Evolutionary conservation across 2,113 vertebrate genomes (phyloP), one percentile per base, ranked within the genome.

Genomic region (Haliaeetus leucogaster): DNA sequence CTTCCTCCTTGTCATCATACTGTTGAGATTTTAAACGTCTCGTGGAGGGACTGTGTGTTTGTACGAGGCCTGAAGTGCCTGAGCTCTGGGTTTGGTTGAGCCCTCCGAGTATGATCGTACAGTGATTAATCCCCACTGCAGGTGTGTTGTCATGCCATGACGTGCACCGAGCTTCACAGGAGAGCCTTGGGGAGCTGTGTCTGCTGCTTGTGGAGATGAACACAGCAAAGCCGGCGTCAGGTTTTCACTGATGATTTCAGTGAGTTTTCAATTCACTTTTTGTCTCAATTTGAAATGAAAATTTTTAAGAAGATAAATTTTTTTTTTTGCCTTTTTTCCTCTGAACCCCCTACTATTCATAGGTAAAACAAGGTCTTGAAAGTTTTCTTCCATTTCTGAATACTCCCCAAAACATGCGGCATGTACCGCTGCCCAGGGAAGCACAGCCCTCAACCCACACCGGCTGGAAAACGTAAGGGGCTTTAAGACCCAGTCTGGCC

Each of bases 81-180:
- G 53, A 63, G 23, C 17, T 85, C 36, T 83, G 43, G 11, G 48
- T 91, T 82, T 63, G 62, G 19, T 9, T 68, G 78, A 76, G 16
- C 27, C 7, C 4, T 82, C 32, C 2, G 6, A 7, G n/a, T 11
- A 6, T 52, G 58, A 61, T 67, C 21, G 9, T 8, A 8, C 0
- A 0, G 52, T 48, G 52, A 58, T 40, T 52, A 50, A 19, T 55
- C 25, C 26, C 10, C 38, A 11, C 1, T 16, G 62, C 67, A 42
- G 66, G 7, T n/a, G 61, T 59, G 55, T 58, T 78, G 55, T 45
- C 11, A 1, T 25, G 27, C 40, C 18, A 38, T 38, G 62, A n/a
- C 53, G 52, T 66, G 9, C 1, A 2, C 32, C 63, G 65, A 23
- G 25, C 29, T 53, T 84, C 4, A 2, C 2, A 1, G 43, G 43